A percentile compares a stretch with the other conserved stretches of the same genome.
phyloP scores from a whole-genome alignment of 2,888 invertebrate genomes.

The Cepaea hortensis region DNA sequence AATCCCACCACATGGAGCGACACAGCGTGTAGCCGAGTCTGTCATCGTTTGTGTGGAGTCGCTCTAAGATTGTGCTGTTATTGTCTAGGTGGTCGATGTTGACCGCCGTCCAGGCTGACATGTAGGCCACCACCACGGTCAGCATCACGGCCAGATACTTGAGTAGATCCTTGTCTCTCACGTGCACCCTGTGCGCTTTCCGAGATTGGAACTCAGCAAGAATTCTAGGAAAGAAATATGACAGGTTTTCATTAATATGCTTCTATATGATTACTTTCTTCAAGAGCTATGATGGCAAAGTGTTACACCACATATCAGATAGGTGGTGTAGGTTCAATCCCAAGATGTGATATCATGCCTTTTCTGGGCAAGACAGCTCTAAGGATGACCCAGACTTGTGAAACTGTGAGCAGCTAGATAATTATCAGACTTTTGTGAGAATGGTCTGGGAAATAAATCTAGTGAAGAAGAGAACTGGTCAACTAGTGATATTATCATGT shows the following conservation, averaged over 20 bases:
- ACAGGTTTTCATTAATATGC: not conserved
- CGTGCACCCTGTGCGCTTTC: slow-evolving; percentile 95
- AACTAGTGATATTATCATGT: too few relatives aligned
- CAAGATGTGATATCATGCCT: too few relatives aligned
- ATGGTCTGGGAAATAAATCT: too few relatives aligned
- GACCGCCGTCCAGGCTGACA: slow-evolving; percentile 92
- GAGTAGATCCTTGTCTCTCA: slow-evolving; percentile 91
- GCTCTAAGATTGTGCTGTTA: slow-evolving; percentile 76
- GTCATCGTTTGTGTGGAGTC: slow-evolving; percentile 69
- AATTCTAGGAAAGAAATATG: slow-evolving; percentile 77
- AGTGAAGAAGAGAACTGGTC: too few relatives aligned
- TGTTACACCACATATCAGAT: too few relatives aligned
- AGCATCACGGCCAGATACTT: slow-evolving; percentile 87
- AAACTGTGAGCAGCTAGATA: too few relatives aligned
- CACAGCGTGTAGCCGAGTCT: slow-evolving; percentile 81
- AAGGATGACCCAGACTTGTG: too few relatives aligned
- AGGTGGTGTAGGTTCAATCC: too few relatives aligned
- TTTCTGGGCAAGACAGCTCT: too few relatives aligned
- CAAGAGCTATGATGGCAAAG: too few relatives aligned
- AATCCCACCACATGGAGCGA: slow-evolving; percentile 87
- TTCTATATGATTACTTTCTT: too few relatives aligned
- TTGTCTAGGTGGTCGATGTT: slow-evolving; percentile 82
- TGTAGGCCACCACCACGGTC: slow-evolving; percentile 85
- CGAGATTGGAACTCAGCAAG: slow-evolving; percentile 95
- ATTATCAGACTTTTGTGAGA: too few relatives aligned